Evolutionary conservation across 2,888 invertebrate species (phyloP), one percentile per base, ranked within the genome.

Genomic region (Dolomedes plantarius): DNA sequence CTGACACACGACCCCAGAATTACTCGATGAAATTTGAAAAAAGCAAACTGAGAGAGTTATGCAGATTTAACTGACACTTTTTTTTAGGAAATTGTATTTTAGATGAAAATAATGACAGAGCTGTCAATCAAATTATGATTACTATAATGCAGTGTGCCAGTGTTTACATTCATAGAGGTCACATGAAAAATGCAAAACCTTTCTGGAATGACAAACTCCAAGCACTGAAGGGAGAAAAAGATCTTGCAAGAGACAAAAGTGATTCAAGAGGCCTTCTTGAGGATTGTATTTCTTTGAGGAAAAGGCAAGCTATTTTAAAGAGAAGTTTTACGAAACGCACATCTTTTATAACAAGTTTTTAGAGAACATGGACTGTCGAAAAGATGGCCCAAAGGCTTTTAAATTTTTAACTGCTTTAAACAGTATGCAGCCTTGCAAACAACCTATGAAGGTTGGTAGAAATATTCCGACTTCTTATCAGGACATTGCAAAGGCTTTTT

Each of bases 141-240:
- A 28, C 1, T 11, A 67, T 67, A n/a, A 13, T 31, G 31, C n/a
- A 29, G 29, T 29, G 67, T 67, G 31, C 28, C 31, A 7, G 5
- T 0, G 32, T 0, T 31, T 67, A 67, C 28, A 67, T 29, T n/a
- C 32, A 5, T 16, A 67, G 67, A 67, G 32, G 31, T n/a, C 67
- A 67, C 31, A n/a, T 67, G 29, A 67, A 67, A n/a, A 67, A 31
- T 13, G 5, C 23, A 11, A 27, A 19, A 9, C 7, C 27, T 27
- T 64, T 64, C 16, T 64, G 64, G 64, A 64, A 31, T 32, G 67
- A 67, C 19, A 67, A 67, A 0, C 19, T 67, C 0, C 29, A 62
- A 16, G 27, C 62, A 27, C 27, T 62, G 7, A 62, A 62, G 27
- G 62, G 62, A 16, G 27, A 27, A 0, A 29, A 19, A 31, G 67